Evolutionary conservation across 2,113 vertebrate species (phyloP).

Genomic region (Heterotis niloticus): DNA sequence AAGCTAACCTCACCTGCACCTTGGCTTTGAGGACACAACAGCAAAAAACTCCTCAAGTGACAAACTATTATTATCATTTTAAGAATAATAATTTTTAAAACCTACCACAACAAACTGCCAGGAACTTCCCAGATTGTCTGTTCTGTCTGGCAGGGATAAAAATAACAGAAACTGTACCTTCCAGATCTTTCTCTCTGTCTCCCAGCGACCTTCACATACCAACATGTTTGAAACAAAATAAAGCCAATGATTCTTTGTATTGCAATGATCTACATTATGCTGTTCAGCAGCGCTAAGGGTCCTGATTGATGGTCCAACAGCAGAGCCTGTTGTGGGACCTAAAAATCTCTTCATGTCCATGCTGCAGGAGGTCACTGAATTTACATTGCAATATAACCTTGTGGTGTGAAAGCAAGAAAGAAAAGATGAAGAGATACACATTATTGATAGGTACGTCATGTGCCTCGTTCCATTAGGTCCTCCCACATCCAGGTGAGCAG

Average conservation of each 20-base stretch:
- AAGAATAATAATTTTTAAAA: too few relatives aligned
- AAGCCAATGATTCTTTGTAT: too few relatives aligned
- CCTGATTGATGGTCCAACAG: too few relatives aligned
- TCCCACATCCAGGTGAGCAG: background rate
- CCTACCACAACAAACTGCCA: too few relatives aligned
- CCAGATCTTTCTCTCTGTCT: background rate
- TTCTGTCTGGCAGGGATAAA: background rate
- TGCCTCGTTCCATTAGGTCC: background rate
- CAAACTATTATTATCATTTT: too few relatives aligned
- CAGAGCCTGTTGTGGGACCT: too few relatives aligned
- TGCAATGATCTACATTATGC: too few relatives aligned
- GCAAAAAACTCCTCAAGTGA: background rate
- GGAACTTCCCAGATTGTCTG: background rate
- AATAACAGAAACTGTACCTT: background rate
- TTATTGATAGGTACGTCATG: background rate
- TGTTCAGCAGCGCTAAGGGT: too few relatives aligned
- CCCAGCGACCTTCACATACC: background rate
- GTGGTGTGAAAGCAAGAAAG: too few relatives aligned
- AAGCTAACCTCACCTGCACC: background rate
- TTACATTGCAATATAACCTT: too few relatives aligned
- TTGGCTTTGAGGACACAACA: background rate
- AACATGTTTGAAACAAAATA: background rate
- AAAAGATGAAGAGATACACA: background rate
- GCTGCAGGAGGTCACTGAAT: too few relatives aligned
- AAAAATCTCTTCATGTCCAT: too few relatives aligned